A percentile compares a stretch with the other conserved stretches of the same genome.
Evolutionary conservation across 2,888 invertebrate species (phyloP).

Genomic region (Xestia sexstrigata): DNA sequence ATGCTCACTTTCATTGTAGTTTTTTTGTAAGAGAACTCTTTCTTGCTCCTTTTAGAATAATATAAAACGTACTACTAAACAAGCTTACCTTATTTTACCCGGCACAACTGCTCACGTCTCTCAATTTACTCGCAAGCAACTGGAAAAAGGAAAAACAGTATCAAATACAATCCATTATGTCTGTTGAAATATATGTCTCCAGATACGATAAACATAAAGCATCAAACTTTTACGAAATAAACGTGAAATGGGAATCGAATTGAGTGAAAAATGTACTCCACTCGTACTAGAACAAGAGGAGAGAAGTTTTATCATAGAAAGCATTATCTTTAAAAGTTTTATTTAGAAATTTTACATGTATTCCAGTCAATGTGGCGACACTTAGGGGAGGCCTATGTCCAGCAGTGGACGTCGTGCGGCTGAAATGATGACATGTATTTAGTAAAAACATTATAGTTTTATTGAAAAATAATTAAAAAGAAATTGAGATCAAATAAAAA

Average conservation of each 20-base stretch:
- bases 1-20: neutral
- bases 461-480: too few relatives aligned
- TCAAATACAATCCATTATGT: conserved; percentile 7
- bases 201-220: conserved; percentile 29
- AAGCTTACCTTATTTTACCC: conserved; percentile 42
- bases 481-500: neutral
- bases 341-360: neutral
- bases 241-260: conserved; percentile 22
- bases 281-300: neutral
- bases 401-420: too few relatives aligned
- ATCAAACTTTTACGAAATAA: conserved; percentile 20
- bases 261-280: conserved; percentile 9
- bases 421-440: too few relatives aligned
- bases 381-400: too few relatives aligned
- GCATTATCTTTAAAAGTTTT: neutral
- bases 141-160: conserved; percentile 28
- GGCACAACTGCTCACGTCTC: conserved; percentile 24
- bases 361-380: too few relatives aligned
- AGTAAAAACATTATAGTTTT: neutral
- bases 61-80: conserved; percentile 1
- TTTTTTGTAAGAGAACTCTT: neutral
- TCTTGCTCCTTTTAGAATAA: neutral
- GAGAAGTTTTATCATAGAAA: neutral
- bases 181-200: neutral
- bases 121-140: conserved; percentile 32